These are phyloP conservation scores for Venustaconcha ellipsiformis DNA, from an alignment of 1,140 invertebrate genomes.

Conservation along the genomic window DNA sequence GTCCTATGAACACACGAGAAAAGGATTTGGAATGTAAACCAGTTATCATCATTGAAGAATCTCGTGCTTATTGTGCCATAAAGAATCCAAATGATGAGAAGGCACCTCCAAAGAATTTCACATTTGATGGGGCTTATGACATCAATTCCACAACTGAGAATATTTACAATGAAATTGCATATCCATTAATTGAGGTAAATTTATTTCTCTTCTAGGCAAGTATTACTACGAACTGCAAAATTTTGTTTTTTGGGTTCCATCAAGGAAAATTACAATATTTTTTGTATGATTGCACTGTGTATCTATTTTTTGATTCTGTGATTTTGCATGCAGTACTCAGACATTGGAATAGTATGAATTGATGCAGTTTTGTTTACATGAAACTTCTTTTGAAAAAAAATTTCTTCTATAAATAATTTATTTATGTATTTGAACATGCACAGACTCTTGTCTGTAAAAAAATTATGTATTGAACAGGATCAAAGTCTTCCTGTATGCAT, in stretches of 20 bases:
- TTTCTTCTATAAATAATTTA: too few relatives aligned
- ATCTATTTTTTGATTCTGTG: too few relatives aligned
- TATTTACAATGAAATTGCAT: slow-evolving; percentile 79
- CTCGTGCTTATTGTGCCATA: slow-evolving; percentile 73
- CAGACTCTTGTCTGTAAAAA: too few relatives aligned
- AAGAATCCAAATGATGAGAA: slow-evolving; percentile 74
- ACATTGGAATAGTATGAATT: too few relatives aligned
- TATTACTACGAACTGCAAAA: neutral
- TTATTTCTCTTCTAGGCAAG: slow-evolving; percentile 2
- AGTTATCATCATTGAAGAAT: slow-evolving; percentile 79
- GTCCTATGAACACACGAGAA: slow-evolving; percentile 87
- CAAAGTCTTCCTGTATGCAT: too few relatives aligned
- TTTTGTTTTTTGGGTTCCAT: neutral
- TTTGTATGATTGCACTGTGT: too few relatives aligned
- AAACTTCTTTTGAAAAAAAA: too few relatives aligned
- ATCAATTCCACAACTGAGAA: slow-evolving; percentile 76
- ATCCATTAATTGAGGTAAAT: slow-evolving; percentile 77
- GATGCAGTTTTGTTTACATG: too few relatives aligned
- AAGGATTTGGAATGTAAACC: slow-evolving; percentile 80
- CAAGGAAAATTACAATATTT: too few relatives aligned
- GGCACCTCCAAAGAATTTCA: slow-evolving; percentile 79
- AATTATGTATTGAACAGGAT: too few relatives aligned
- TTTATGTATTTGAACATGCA: too few relatives aligned
- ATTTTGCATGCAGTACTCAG: too few relatives aligned
- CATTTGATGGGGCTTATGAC: slow-evolving; percentile 80